phyloP scores from a whole-genome alignment of 1,140 invertebrate species.

The Drosophila bocqueti region DNA sequence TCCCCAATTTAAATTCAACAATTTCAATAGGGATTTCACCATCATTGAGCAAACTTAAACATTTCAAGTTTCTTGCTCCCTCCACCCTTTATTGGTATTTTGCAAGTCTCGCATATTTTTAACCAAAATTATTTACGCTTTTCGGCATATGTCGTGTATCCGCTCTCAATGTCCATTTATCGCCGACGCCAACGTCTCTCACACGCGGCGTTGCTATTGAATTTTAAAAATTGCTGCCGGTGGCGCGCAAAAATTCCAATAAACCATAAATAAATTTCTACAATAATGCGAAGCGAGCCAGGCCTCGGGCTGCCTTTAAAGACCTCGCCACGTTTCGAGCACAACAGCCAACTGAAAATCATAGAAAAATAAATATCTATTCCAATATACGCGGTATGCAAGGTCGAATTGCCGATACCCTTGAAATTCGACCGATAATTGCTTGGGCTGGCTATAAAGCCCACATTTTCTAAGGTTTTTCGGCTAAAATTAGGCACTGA shows the following conservation, averaged over 20 bases:
- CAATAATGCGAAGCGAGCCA: constrained; percentile 78
- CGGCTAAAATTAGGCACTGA: constrained; percentile 15
- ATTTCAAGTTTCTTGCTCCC: not conserved
- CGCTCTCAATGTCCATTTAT: constrained; percentile 38
- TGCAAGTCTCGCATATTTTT: constrained; percentile 61
- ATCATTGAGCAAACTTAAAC: constrained; percentile 3
- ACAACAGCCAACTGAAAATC: constrained; percentile 52
- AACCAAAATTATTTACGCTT: constrained; percentile 60
- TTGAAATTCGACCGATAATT: constrained; percentile 43
- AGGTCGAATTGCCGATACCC: constrained; percentile 71
- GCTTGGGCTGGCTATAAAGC: constrained; percentile 8
- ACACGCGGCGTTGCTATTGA: constrained; percentile 66
- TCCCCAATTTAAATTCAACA: not conserved
- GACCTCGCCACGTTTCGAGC: constrained; percentile 67
- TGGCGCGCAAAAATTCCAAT: constrained; percentile 82
- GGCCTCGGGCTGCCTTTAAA: constrained; percentile 70
- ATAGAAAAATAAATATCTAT: constrained; percentile 54
- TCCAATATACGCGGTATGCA: constrained; percentile 35
- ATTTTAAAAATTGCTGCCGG: constrained; percentile 76
- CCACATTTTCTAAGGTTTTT: constrained; percentile 18
- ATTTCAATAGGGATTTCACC: constrained; percentile 4
- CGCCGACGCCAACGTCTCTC: constrained; percentile 7
- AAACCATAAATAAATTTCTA: constrained; percentile 82
- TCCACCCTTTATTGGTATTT: constrained; percentile 46
- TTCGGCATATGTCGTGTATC: constrained; percentile 22